phyloP scores from a whole-genome alignment of 2,888 invertebrate species.

The Loripinus fragilis region DNA sequence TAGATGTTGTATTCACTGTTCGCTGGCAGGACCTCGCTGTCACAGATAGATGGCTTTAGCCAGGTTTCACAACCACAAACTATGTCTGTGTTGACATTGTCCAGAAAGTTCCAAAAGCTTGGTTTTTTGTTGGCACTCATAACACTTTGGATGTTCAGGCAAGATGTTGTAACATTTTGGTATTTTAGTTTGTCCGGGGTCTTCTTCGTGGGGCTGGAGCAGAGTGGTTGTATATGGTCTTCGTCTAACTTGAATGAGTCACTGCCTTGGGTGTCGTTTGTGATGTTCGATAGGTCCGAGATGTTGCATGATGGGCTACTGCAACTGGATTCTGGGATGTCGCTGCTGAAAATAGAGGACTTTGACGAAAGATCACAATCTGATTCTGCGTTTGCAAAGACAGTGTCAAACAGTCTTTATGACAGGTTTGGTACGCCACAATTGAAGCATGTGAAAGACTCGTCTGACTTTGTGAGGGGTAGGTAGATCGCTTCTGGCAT shows the following conservation, averaged over 20 bases:
- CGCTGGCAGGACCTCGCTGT: conserved; percentile 21
- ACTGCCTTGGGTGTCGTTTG: neutral
- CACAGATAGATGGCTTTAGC: conserved; percentile 16
- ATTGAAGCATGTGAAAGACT: too few species aligned
- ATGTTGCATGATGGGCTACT: neutral
- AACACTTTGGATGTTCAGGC: conserved; percentile 16
- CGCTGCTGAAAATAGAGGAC: too few species aligned
- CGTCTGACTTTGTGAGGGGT: too few species aligned
- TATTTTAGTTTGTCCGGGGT: neutral
- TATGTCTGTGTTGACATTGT: conserved; percentile 25
- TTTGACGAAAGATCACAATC: too few species aligned
- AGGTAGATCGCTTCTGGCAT: too few species aligned
- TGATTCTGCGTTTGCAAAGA: too few species aligned
- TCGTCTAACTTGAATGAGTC: neutral
- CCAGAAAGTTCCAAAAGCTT: conserved; percentile 25
- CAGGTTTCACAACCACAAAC: conserved; percentile 38
- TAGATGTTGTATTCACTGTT: conserved; percentile 20
- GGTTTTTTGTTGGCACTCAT: neutral
- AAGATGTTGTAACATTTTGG: neutral
- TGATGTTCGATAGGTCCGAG: neutral
- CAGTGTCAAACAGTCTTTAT: too few species aligned
- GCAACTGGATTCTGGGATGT: neutral
- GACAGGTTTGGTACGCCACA: too few species aligned
- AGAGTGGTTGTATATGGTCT: neutral
- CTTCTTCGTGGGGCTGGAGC: neutral